Conservation (phyloP, 2,888 invertebrate genomes). For the Callosobruchus maculatus region DNA sequence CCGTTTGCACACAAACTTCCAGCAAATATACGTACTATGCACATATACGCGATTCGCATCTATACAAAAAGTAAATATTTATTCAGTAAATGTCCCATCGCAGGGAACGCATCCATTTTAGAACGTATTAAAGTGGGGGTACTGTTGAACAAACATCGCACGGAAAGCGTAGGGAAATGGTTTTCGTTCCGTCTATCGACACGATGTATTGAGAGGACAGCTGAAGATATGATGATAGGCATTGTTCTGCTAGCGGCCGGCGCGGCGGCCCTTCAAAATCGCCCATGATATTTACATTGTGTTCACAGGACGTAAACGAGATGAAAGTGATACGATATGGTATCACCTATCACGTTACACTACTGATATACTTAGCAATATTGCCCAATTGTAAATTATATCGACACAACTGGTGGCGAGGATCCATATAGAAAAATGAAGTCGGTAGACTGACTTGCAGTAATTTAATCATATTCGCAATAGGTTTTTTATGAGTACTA, state of each 20-base stretch:
- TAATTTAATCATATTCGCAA: no score
- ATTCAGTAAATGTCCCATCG: conserved; percentile 46
- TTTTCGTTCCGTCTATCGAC: not conserved
- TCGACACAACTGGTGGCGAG: no score
- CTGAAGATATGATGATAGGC: not conserved
- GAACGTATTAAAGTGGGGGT: conserved; percentile 39
- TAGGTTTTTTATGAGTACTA: no score
- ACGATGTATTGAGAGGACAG: not conserved
- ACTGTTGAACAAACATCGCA: conserved; percentile 39
- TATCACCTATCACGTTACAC: not conserved
- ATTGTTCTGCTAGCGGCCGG: not conserved
- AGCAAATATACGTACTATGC: conserved; percentile 13
- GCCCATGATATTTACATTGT: not conserved
- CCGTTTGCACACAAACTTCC: conserved; percentile 5
- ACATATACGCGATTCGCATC: conserved; percentile 12
- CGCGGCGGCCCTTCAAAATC: not conserved
- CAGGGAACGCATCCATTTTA: conserved; percentile 38
- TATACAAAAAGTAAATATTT: conserved; percentile 45
- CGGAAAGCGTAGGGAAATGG: not conserved
- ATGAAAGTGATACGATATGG: not conserved
- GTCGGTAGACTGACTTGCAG: no score
- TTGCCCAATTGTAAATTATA: not conserved
- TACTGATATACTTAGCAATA: not conserved
- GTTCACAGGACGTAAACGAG: not conserved
- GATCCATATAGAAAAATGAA: no score